phyloP scores from a whole-genome alignment of 1,140 invertebrate genomes.

The Vanessa atalanta region DNA sequence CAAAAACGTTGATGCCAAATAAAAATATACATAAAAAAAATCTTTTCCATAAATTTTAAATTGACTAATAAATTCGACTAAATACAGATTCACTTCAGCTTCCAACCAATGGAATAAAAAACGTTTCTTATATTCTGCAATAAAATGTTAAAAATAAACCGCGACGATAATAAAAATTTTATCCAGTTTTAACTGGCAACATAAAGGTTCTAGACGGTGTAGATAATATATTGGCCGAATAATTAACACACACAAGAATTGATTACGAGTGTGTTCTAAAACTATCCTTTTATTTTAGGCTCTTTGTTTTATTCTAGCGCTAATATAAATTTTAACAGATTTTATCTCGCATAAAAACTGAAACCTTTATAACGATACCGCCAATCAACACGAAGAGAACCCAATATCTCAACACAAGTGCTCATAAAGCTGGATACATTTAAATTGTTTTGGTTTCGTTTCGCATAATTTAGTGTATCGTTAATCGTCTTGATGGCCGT shows the following conservation, averaged over 20 bases:
- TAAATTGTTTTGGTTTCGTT: constrained; percentile 20
- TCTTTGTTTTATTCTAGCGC: too few relatives aligned
- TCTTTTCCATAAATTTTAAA: background rate
- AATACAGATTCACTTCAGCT: background rate
- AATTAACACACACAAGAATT: background rate
- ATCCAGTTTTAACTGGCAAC: constrained; percentile 14
- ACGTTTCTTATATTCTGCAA: constrained; percentile 1
- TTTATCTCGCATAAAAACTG: background rate
- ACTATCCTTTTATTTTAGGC: too few relatives aligned
- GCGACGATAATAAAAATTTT: background rate
- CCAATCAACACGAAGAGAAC: background rate
- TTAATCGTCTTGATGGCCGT: constrained; percentile 21
- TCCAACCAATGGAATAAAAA: constrained; percentile 1
- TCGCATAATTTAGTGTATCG: constrained; percentile 21
- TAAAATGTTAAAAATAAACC: constrained; percentile 9
- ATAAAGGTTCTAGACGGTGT: background rate
- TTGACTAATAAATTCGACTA: background rate
- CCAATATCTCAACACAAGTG: constrained; percentile 4
- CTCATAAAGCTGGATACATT: constrained; percentile 18
- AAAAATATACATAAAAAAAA: background rate
- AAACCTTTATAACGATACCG: background rate
- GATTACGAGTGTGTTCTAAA: background rate
- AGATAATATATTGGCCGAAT: background rate
- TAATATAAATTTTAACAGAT: background rate
- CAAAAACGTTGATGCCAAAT: background rate